Percentiles rank a stretch among this genome's conserved stretches.
phyloP scores from a whole-genome alignment of 92 coral and sea anemone species.

The Phenganax stokvisi region DNA sequence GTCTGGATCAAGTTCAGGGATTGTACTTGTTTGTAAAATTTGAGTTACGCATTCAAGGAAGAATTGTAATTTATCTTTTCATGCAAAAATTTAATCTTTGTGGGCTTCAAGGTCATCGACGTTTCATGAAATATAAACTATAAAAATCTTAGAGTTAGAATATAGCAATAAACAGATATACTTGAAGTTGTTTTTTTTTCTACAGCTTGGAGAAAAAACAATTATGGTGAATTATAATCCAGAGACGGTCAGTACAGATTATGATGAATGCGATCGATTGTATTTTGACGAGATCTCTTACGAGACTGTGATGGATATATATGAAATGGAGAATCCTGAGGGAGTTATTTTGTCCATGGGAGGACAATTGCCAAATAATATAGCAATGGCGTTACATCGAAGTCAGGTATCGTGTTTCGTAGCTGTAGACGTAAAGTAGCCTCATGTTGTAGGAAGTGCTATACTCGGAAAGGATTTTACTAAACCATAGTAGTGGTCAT shows the following conservation, averaged over 20 bases:
- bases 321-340: conserved; percentile 86
- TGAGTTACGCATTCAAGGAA: background rate
- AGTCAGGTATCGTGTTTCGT: conserved; percentile 66
- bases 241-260: conserved; percentile 98
- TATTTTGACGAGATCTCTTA: conserved; percentile 98
- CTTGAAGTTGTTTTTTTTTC: background rate
- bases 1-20: background rate
- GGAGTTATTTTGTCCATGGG: conserved; percentile 96
- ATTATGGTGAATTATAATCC: conserved; percentile 99
- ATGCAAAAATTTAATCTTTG: too few relatives aligned
- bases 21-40: background rate
- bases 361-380: conserved; percentile 94
- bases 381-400: conserved; percentile 92
- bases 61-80: background rate
- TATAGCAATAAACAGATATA: too few relatives aligned
- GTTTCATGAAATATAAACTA: too few relatives aligned
- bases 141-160: too few relatives aligned
- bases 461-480: too few relatives aligned
- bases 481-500: too few relatives aligned
- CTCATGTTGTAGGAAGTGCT: too few relatives aligned
- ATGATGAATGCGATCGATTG: conserved; percentile 92
- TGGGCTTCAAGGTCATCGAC: too few relatives aligned
- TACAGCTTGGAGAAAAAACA: conserved; percentile 74
- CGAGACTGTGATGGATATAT: conserved; percentile 98
- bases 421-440: background rate